Evolutionary conservation across 1,140 invertebrate genomes (phyloP), one percentile per base, ranked within the genome.

Genomic region (Drosophila pandora): DNA sequence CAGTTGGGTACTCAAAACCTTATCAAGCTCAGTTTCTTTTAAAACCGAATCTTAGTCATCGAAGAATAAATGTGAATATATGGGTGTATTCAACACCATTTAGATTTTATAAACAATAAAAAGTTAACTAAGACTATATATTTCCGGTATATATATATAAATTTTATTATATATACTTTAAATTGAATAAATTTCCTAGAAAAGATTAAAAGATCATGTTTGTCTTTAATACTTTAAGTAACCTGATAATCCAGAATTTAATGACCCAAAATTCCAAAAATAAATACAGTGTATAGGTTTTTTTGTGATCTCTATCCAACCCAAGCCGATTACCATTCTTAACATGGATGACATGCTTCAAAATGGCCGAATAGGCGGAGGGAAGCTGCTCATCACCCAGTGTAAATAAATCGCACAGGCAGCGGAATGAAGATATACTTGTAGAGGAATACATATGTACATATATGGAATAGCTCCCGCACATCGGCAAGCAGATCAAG

Each of bases 271-370:
- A 28, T 1, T 28, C 10, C 3, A 3, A 37, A 37, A 43, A 43
- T 8, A 2, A 3, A 2, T 4, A 1, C 4, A 1, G 10, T 37
- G 34, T 43, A 21, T 2, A 43, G 13, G 5, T 21, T 17, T 7
- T 47, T 22, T 47, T 22, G 9, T 22, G 30, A 6, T 37, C 32
- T 41, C 7, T 30, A 30, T 28, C 52, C 13, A 58, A 49, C 32
- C 58, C 73, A 87, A 87, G 81, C 67, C 73, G 81, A 84, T 84
- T 84, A 84, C 77, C 56, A 54, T 67, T 69, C 72, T 62, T 62
- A 61, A 28, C 72, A 49, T 76, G 76, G 65, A 71, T 45, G 65
- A 72, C 76, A 71, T 70, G 60, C 39, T 41, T 49, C 55, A 70
- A 77, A 59, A 72, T 4, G 56, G 53, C 12, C 23, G 45, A 25